phyloP scores from a whole-genome alignment of 2,888 invertebrate species.

The Sarcophaga carnaria region DNA sequence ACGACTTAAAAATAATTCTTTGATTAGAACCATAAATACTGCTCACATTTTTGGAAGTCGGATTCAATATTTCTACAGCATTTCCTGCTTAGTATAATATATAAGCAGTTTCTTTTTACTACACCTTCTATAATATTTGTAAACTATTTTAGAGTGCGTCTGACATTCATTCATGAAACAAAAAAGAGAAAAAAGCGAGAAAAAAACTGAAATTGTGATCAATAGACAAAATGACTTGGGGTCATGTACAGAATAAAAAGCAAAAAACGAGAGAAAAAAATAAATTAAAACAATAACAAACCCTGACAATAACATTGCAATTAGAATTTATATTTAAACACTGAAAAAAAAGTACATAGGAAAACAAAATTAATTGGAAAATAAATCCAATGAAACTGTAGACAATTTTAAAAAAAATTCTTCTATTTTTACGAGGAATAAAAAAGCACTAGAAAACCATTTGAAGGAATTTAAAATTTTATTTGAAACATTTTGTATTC shows the following conservation, averaged over 20 bases:
- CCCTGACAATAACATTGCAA: background rate
- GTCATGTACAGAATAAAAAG: constrained; percentile 15
- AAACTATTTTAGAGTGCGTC: constrained; percentile 2
- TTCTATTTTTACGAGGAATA: too few relatives aligned
- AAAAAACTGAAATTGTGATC: background rate
- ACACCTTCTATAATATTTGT: background rate
- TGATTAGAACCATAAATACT: too few relatives aligned
- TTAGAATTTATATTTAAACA: background rate
- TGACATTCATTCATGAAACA: background rate
- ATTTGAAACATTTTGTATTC: background rate
- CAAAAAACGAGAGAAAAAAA: background rate
- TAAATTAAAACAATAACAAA: background rate
- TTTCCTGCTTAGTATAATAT: too few relatives aligned
- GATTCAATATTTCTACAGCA: too few relatives aligned
- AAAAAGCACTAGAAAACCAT: too few relatives aligned
- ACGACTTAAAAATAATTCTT: too few relatives aligned
- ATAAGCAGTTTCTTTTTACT: too few relatives aligned
- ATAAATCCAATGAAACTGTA: too few relatives aligned
- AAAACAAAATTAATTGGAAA: too few relatives aligned
- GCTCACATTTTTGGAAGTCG: too few relatives aligned
- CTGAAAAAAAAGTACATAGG: background rate
- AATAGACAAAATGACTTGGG: constrained; percentile 13
- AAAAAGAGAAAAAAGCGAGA: background rate
- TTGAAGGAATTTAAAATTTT: background rate
- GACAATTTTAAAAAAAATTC: too few relatives aligned